phyloP scores from a whole-genome alignment of 2,113 vertebrate species.

The Anoplopoma fimbria region DNA sequence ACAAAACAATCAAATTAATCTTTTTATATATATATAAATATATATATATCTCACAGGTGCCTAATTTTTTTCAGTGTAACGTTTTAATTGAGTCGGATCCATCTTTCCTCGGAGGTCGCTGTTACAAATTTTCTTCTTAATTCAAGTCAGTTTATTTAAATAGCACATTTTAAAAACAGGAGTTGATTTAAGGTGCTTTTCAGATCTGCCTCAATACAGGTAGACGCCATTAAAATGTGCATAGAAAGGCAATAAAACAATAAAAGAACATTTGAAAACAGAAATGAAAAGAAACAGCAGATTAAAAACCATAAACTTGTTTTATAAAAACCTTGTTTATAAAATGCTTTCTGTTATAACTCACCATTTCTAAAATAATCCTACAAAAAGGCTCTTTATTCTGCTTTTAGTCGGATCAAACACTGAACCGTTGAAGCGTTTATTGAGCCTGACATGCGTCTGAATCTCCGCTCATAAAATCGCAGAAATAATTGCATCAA shows the following conservation, averaged over 20 bases:
- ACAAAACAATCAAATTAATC: not conserved
- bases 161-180: no score
- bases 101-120: constrained; percentile 11
- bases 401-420: not conserved
- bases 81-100: constrained; percentile 12
- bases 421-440: no score
- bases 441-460: not conserved
- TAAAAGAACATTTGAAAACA: no score
- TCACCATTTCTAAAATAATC: constrained; percentile 6
- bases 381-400: not conserved
- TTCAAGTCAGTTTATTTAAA: not conserved
- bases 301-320: not conserved
- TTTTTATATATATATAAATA: no score
- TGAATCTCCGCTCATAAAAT: not conserved
- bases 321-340: not conserved
- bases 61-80: constrained; percentile 28
- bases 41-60: constrained; percentile 33
- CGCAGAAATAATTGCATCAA: not conserved
- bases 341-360: not conserved
- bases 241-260: not conserved
- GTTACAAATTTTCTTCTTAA: constrained; percentile 27
- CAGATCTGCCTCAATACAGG: not conserved
- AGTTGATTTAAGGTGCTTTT: not conserved
- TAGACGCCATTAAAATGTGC: not conserved
- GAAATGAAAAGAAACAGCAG: not conserved